phyloP scores from a whole-genome alignment of 2,797 vertebrate genomes.

The Halcyon chelicuti region DNA sequence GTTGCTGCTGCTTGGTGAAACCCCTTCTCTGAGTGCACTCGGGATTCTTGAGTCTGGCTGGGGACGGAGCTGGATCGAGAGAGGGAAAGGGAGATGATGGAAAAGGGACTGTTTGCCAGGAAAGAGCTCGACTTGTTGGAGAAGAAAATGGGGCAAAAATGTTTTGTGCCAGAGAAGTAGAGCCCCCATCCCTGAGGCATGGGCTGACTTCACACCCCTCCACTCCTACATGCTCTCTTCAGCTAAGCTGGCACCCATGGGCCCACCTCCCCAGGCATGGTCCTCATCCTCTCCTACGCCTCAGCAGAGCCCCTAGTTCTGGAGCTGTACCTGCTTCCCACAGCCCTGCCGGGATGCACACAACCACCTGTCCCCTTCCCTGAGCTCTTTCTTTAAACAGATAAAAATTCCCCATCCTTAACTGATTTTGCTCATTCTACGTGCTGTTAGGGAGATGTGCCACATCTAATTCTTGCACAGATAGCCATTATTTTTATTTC shows the following conservation, averaged over 20 bases:
- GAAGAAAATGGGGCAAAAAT: not conserved
- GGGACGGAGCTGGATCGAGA: not conserved
- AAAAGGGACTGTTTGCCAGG: not conserved
- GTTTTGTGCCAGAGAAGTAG: not conserved
- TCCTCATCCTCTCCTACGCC: not conserved
- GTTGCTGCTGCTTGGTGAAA: not conserved
- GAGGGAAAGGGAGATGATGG: not conserved
- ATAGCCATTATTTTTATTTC: not conserved
- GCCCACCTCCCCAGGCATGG: accelerated
- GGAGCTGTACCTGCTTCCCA: not conserved
- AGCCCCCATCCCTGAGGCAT: not conserved
- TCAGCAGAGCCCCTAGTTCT: not conserved
- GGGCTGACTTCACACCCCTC: not conserved
- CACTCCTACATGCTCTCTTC: not conserved
- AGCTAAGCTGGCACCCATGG: not conserved
- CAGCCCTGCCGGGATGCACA: not conserved
- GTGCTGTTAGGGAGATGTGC: not conserved
- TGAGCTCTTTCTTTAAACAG: not conserved
- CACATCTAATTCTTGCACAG: not conserved
- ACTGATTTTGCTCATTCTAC: not conserved
- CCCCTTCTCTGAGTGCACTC: accelerated
- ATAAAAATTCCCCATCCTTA: not conserved
- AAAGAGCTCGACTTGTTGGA: not conserved
- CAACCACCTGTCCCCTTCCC: not conserved
- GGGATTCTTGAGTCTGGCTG: accelerated